These are phyloP conservation scores for Acrocephalus arundinaceus DNA, from an alignment of 2,113 vertebrate genomes.

Conservation along the genomic window DNA sequence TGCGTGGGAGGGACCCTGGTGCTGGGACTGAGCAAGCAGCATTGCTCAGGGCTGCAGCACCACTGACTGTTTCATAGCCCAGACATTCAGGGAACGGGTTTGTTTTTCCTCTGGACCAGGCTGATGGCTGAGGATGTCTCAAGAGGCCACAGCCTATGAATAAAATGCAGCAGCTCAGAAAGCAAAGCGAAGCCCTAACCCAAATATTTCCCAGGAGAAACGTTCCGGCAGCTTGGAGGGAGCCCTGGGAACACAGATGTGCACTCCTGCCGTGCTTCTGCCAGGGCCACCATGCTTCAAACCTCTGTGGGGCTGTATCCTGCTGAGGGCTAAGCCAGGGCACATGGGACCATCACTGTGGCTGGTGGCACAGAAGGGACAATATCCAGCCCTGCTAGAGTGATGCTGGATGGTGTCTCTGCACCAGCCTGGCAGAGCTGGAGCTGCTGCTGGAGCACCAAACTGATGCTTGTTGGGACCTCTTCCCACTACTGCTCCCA, in stretches of 20 bases:
- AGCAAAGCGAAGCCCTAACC: not conserved
- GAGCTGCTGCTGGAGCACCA: not conserved
- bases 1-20: fast-evolving
- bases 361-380: not conserved
- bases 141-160: constrained; percentile 25
- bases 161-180: not conserved
- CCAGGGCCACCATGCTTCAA: constrained; percentile 10
- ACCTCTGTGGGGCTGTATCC: not conserved
- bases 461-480: fast-evolving
- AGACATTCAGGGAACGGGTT: not conserved
- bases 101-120: constrained; percentile 22
- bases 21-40: not conserved
- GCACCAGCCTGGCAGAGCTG: not conserved
- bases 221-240: not conserved
- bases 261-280: constrained; percentile 9
- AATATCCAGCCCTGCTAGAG: not conserved
- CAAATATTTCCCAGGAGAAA: constrained; percentile 59
- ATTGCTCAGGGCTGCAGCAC: fast-evolving
- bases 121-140: constrained; percentile 25
- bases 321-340: fast-evolving
- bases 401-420: not conserved
- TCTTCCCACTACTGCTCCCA: fast-evolving
- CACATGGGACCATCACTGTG: not conserved
- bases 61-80: not conserved
- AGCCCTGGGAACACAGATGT: constrained; percentile 67